Base-by-base conservation (phyloP, 2,113 vertebrate genomes). In the Trematocara nigrifrons region DNA sequence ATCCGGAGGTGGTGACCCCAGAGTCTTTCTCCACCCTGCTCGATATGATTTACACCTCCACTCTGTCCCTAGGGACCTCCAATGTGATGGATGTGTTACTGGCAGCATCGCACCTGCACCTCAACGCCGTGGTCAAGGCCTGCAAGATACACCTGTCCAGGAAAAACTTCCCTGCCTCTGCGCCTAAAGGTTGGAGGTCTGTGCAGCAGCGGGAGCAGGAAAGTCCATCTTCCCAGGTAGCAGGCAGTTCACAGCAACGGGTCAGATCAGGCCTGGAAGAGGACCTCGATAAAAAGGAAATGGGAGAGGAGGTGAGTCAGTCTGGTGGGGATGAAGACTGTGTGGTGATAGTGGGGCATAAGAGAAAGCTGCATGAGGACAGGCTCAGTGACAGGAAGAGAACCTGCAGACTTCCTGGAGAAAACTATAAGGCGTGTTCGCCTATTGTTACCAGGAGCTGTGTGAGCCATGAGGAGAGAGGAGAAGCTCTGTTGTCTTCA, bases 11-110 rank as follows among this genome's bases (percentile, higher is more conserved):
- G 38, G 98, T 99, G 90, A 99, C 98, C 9, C 97, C 98, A 0
- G 98, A 99, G 92, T 97, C 98, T 40, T 98, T 99, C 82, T 97
- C 98, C 2, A 97, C 97, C 1, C 95, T 99, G 86, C 96, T 99
- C 11, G 97, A 99, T 87, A 99, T 99, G 98, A 98, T 99, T 96
- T 99, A 99, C 49, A 98, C 97, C 2, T 99, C 98, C 87, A 98
- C 97, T 1, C 97, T 99, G 2, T 97, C 97, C 88, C 95, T 98
- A 5, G 96, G 97, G 16, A 96, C 97, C 87, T 98, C 98, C 89
- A 98, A 99, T 1, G 97, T 97, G n/a, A 99, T 99, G 98, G 98
- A 99, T 64, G 97, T 99, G 80, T 94, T 99, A 89, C 53, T 99
- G 93, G 98, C 98, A 1, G 98, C 98, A 1, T 99, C 98, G 10